Evolutionary conservation across 1,140 invertebrate genomes (phyloP), one percentile per base, ranked within the genome.

Genomic region (Halictus rubicundus): DNA sequence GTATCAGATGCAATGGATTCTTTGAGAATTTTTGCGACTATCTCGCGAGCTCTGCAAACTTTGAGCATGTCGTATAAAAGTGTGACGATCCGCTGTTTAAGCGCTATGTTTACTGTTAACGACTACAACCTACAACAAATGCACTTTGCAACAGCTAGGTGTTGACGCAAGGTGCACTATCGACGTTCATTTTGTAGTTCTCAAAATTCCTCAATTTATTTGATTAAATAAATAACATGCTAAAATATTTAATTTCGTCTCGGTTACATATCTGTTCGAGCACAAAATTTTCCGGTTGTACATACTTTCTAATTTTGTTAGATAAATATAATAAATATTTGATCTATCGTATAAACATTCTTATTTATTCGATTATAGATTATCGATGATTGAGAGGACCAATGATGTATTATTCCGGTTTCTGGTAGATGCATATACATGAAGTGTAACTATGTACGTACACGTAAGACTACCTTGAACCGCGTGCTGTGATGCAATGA

Each of bases 401-500:
- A 21, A 37, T 37, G 4, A 49, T 6, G 27, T n/a, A n/a, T 37
- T 39, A 27, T 39, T 37, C n/a, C 27, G 37, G 19, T 37, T 46
- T 21, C n/a, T 10, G 14, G 1, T 57, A 21, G 42, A 64, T 59
- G 69, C 49, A 73, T 39, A 52, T 74, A 25, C 16, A 64, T 69
- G 52, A 65, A 23, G 1, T 64, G 14, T 19, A 65, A 21, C 74
- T 54, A 46, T 52, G 10, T 2, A 42, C 46, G n/a, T n/a, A 52
- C 19, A 19, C 19, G 14, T 19, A 68, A 78, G 61, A 70, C 19
- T 80, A 78, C 88, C 84, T 88, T 88, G 88, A 89, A 85, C 78
- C 68, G 73, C 76, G 70, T 81, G 68, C 75, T 74, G 73, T 78
- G 52, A 46, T 79, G 49, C 57, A 71, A 68, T 32, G 66, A 82